Base-by-base conservation (phyloP, 1,140 invertebrate genomes). In the Conus ventricosus region DNA sequence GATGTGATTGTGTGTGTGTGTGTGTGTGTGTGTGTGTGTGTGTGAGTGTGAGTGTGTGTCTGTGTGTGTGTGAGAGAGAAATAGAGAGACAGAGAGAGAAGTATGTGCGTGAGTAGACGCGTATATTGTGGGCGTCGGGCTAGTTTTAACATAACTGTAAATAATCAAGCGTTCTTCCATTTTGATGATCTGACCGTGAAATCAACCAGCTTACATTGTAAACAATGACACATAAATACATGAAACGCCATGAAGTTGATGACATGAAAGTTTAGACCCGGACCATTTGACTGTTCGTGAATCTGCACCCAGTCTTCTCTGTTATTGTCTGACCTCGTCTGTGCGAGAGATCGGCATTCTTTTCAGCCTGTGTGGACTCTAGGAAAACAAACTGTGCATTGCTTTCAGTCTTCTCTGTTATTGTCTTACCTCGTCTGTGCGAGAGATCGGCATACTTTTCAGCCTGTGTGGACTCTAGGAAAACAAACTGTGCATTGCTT, bases 111-210 rank as follows among this genome's bases (percentile, higher is more conserved):
- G 1, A 20, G 71, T 23, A 8, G 13, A 23, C 25, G 1, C 39
- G 7, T 78, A 51, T 39, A 23, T 78, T 39, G 8, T 27, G 10
- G 54, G 39, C 7, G 80, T 51, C 15, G 51, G 51, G 51, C 13
- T 13, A 23, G 80, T 51, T 13, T 54, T 6, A 53, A 54, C 39
- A 81, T 39, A 81, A 71, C 11, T 53, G 51, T 53, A 54, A 23
- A 81, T 81, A 81, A 81, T 54, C 39, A 53, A 81, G 80, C 13
- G 80, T 54, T 81, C 80, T 81, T 81, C 80, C 80, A 81, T 23
- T 81, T 17, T 81, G 10, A 81, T 81, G 80, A 54, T 81, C 80
- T 81, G 80, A 81, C 80, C 80, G 54, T 17, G 39, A 78, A 78
- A 39, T 78, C 25, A 39, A 78, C 27, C 6, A 6, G 67, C 20